phyloP scores from a whole-genome alignment of 2,113 vertebrate genomes.

The Phalacrocorax brasilianus region DNA sequence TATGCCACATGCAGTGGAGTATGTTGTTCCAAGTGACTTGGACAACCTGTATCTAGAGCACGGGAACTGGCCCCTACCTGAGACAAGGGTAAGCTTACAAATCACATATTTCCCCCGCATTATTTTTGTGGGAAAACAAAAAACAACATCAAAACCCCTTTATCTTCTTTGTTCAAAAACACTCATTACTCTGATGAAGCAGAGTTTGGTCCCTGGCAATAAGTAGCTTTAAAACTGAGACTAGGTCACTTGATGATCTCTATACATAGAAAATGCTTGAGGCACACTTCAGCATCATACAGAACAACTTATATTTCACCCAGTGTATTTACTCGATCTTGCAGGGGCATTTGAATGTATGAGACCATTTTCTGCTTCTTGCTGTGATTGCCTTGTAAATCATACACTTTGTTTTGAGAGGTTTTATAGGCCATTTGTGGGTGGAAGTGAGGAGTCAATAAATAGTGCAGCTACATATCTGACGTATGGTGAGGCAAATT shows the following conservation, averaged over 20 bases:
- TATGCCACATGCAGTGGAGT: neutral
- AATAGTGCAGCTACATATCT: slow-evolving; percentile 13
- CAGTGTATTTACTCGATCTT: neutral
- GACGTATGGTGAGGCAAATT: neutral
- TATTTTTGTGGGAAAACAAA: neutral
- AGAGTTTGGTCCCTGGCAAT: neutral
- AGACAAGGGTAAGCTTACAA: neutral
- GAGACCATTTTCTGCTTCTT: slow-evolving; percentile 8
- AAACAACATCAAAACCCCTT: neutral
- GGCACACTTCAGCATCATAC: neutral
- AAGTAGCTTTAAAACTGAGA: neutral
- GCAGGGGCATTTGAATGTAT: neutral
- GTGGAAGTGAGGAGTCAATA: slow-evolving; percentile 41
- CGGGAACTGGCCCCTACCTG: accelerated
- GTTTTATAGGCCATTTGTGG: slow-evolving; percentile 41
- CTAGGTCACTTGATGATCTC: neutral
- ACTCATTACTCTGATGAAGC: neutral
- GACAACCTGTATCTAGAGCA: neutral
- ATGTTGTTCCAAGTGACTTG: neutral
- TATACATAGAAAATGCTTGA: neutral
- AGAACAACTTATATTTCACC: neutral
- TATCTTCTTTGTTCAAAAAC: neutral
- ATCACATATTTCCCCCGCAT: neutral
- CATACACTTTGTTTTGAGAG: slow-evolving; percentile 45
- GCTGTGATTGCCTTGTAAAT: slow-evolving; percentile 49